Base-by-base conservation (phyloP, 1,140 invertebrate genomes). In the Cyclina sinensis region DNA sequence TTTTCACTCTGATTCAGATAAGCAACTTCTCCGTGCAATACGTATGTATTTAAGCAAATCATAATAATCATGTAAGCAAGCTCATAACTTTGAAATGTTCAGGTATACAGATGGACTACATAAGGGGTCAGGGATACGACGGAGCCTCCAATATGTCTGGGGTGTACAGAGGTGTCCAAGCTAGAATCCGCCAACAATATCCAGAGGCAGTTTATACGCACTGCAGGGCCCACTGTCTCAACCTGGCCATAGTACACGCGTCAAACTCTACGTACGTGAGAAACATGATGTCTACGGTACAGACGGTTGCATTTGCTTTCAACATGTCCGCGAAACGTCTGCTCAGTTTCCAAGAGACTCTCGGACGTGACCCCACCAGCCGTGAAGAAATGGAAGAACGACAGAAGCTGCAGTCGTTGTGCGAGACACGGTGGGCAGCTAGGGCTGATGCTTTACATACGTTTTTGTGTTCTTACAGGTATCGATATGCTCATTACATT, bases 171-270 rank as follows among this genome's bases (percentile, higher is more conserved):
- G 87, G 87, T 2, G 87, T 89, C 35, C 87, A 89, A 37, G 87
- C 81, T 0, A n/a, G 48, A 3, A 90, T 90, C 4, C 4, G 57
- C 54, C 39, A 62, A 46, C 14, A 39, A 4, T 18, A 51, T 16
- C 89, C 89, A 30, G 24, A 43, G 7, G 89, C 86, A 5, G 21
- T 59, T 3, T 91, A 91, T 73, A 80, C 46, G 3, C 90, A 91
- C 48, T 91, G 90, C 43, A 70, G 65, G 68, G 74, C 68, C 18
- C 90, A 91, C 76, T 62, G 46, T 59, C 48, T 91, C 14, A 91
- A 91, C 59, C 62, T 91, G 27, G 35, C 78, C 16, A 85, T 91
- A 32, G 24, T 85, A n/a, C 88, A 91, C 48, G 46, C 59, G 2
- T 80, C 70, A 24, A 65, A 85, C 24, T 30, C 35, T 16, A 24